Percentiles rank a stretch among this genome's conserved stretches.
phyloP scores from a whole-genome alignment of 2,888 invertebrate genomes.

The Andrena trimmerana region DNA sequence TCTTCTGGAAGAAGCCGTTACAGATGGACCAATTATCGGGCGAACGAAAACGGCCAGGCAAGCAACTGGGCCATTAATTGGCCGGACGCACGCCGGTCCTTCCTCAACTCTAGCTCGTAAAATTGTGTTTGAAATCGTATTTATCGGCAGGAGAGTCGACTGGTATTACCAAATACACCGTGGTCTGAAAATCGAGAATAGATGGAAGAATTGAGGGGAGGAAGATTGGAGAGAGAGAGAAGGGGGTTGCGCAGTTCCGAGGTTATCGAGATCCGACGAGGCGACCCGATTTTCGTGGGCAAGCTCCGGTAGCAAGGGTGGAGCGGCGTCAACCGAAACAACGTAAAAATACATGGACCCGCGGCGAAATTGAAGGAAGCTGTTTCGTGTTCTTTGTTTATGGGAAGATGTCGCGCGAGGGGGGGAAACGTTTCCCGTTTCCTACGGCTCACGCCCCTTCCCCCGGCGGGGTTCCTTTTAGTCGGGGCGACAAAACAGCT shows the following conservation, averaged over 20 bases:
- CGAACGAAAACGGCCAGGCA: slow-evolving; percentile 33
- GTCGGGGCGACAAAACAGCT: slow-evolving; percentile 63
- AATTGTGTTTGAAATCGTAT: not conserved
- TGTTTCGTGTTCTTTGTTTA: slow-evolving; percentile 39
- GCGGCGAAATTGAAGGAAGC: slow-evolving; percentile 21
- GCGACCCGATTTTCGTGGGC: slow-evolving; percentile 12
- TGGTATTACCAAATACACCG: not conserved
- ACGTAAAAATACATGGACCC: slow-evolving; percentile 32
- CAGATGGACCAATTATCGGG: slow-evolving; percentile 44
- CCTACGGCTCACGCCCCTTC: slow-evolving; percentile 31
- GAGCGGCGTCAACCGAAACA: slow-evolving; percentile 21
- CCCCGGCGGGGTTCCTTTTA: slow-evolving; percentile 40
- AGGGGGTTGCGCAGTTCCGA: not conserved
- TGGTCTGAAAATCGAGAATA: not conserved
- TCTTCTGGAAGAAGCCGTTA: slow-evolving; percentile 51
- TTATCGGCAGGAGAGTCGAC: not conserved
- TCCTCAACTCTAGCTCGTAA: not conserved
- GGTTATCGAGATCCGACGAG: not conserved
- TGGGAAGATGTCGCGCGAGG: slow-evolving; percentile 45
- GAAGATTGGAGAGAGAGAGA: too few relatives aligned
- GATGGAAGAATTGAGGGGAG: not conserved
- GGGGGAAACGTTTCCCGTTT: slow-evolving; percentile 29
- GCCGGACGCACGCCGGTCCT: not conserved
- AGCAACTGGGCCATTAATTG: slow-evolving; percentile 21
- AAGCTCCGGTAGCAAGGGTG: not conserved